Conservation (phyloP, 1,140 invertebrate genomes). For the Lepidotrigona ventralis region DNA sequence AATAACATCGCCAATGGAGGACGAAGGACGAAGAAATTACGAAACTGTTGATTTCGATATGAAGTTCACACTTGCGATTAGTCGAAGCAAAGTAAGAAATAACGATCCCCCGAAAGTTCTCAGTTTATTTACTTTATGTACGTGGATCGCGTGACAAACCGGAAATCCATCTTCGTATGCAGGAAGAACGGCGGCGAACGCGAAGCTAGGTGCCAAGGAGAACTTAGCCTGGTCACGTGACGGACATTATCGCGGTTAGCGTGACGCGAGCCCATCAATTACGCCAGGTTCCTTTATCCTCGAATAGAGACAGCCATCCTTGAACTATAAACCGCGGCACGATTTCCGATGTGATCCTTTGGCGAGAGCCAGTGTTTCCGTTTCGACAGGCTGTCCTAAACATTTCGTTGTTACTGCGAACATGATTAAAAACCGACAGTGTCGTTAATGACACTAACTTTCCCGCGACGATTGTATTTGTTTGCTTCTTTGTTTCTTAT, state of each 20-base stretch:
- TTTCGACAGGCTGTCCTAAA: neutral
- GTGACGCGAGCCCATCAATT: conserved; percentile 35
- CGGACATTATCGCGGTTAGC: conserved; percentile 36
- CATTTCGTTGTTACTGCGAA: neutral
- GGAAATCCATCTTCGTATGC: conserved; percentile 24
- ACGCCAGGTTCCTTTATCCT: conserved; percentile 15
- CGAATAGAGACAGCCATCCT: conserved; percentile 35
- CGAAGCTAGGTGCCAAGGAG: conserved; percentile 21
- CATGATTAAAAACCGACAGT: neutral
- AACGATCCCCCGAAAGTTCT: neutral
- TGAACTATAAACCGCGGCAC: conserved; percentile 41
- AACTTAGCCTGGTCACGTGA: conserved; percentile 32
- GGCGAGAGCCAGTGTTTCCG: neutral
- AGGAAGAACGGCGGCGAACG: neutral
- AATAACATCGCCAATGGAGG: too few relatives aligned
- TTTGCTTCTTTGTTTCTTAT: too few relatives aligned
- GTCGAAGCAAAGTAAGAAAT: neutral
- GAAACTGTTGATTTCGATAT: neutral
- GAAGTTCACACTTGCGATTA: neutral
- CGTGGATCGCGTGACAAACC: conserved; percentile 31
- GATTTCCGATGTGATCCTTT: conserved; percentile 20
- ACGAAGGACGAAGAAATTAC: too few relatives aligned
- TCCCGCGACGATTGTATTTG: neutral
- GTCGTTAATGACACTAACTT: neutral
- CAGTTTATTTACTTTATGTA: neutral